Conservation (phyloP, 2,888 invertebrate species). For the Beris morrisii region DNA sequence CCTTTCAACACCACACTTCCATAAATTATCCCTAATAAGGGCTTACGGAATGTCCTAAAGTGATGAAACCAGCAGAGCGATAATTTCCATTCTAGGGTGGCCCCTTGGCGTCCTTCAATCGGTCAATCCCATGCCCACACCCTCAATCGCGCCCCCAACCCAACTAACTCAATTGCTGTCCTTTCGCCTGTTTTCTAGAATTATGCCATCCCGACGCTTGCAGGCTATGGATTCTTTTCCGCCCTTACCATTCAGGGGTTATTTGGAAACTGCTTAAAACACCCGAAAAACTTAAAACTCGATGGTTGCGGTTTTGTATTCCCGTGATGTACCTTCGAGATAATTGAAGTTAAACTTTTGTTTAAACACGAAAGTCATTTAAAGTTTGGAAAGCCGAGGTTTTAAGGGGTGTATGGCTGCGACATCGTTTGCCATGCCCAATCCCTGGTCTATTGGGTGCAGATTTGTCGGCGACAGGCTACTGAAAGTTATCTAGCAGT, state of each 20-base stretch:
- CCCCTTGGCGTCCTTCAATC: background rate
- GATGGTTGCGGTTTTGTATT: background rate
- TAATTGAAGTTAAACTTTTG: slow-evolving; percentile 8
- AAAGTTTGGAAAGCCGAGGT: too few relatives aligned
- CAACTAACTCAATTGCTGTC: too few relatives aligned
- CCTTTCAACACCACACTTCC: slow-evolving; percentile 14
- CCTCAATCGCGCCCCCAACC: background rate
- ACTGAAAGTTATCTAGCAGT: too few relatives aligned
- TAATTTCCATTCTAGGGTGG: slow-evolving; percentile 5
- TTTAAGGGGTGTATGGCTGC: too few relatives aligned
- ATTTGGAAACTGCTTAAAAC: slow-evolving; percentile 15
- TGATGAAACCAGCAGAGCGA: slow-evolving; percentile 1
- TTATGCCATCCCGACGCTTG: too few relatives aligned
- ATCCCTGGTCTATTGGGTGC: too few relatives aligned
- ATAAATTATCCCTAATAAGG: slow-evolving; percentile 23
- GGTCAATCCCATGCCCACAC: background rate
- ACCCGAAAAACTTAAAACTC: slow-evolving; percentile 9
- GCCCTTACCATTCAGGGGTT: background rate
- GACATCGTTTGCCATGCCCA: too few relatives aligned
- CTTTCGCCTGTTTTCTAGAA: too few relatives aligned
- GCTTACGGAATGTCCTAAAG: slow-evolving; percentile 17
- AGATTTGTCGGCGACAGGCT: too few relatives aligned
- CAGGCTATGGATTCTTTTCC: background rate
- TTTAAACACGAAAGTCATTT: too few relatives aligned
- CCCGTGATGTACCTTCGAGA: slow-evolving; percentile 10